Evolutionary conservation across 1,140 invertebrate genomes (phyloP).

Genomic region (Drosophila bipectinata): DNA sequence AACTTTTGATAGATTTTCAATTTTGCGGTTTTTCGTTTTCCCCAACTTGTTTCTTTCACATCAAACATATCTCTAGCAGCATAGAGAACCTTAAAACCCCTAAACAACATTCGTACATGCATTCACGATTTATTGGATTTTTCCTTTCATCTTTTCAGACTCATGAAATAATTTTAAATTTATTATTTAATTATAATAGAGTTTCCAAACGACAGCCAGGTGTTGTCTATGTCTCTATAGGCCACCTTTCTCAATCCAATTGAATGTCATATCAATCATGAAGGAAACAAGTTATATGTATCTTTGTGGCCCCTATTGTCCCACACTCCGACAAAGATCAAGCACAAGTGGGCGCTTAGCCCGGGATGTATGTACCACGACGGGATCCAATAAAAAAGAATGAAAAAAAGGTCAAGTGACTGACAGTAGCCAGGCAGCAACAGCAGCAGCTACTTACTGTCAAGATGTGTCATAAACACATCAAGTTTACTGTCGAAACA

Average conservation of each 20-base stretch:
- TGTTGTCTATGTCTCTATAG: not conserved
- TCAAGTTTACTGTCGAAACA: conserved; percentile 81
- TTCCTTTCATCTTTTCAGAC: not conserved
- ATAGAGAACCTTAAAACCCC: not conserved
- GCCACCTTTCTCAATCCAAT: conserved; percentile 14
- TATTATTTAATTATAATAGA: not conserved
- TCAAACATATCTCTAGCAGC: not conserved
- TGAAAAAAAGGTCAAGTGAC: conserved; percentile 73
- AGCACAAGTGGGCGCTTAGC: conserved; percentile 63
- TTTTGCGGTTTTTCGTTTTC: conserved; percentile 65
- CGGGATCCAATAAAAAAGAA: conserved; percentile 47
- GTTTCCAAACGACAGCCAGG: too few relatives aligned
- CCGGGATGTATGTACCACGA: conserved; percentile 26
- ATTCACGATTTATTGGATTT: not conserved
- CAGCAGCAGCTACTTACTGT: conserved; percentile 74
- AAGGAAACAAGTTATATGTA: conserved; percentile 51
- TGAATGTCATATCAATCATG: conserved; percentile 47
- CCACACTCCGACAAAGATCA: conserved; percentile 20
- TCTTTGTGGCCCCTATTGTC: conserved; percentile 19
- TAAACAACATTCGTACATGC: not conserved
- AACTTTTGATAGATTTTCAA: conserved; percentile 76
- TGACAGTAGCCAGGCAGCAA: conserved; percentile 57
- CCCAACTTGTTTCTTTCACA: conserved; percentile 2
- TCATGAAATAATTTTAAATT: not conserved
- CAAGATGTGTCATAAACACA: conserved; percentile 81